Evolutionary conservation across 1,140 invertebrate genomes (phyloP), one percentile per base, ranked within the genome.

Genomic region (Drosophila jambulina): DNA sequence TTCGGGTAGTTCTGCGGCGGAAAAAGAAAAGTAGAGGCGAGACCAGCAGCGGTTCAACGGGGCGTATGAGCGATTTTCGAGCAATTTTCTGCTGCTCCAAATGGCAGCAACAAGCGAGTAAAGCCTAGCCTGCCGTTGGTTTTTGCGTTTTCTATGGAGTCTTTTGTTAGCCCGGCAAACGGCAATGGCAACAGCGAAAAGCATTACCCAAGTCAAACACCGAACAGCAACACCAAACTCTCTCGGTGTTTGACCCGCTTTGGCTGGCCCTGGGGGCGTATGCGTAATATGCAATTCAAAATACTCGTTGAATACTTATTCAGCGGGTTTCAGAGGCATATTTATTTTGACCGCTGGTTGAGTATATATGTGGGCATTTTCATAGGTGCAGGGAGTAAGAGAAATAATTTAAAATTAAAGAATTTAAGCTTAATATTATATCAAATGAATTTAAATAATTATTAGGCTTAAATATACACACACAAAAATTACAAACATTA

Each of bases 1-100:
- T 23, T 94, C 93, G 21, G 97, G 97, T 12, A 95, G 93, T 80
- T 92, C 91, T 92, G 69, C 48, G 10, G 5, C 17, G 19, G 9
- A 29, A 13, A 29, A 12, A 48, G 4, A 25, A 3, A 25, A 2
- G 25, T 5, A 72, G 59, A 34, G 32, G 49, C 19, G 5, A 27
- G 19, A 27, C 34, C 6, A 34, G 27, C 27, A 65, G 56, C 48
- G 51, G 59, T 69, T 59, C 74, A 88, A 71, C 84, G 68, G 74
- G 65, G 65, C 81, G 80, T 65, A 78, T 80, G 78, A 85, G 75
- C 70, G 80, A 90, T 85, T 90, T 85, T 72, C 69, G 62, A 69
- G 78, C 81, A 81, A 90, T 90, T 90, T 77, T 81, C 17, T 54
- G 53, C 46, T 78, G 85, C 85, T 88, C 85, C 82, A 88, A 88